Evolutionary conservation across 2,888 invertebrate genomes (phyloP).

Genomic region (Ichneumon xanthorius): DNA sequence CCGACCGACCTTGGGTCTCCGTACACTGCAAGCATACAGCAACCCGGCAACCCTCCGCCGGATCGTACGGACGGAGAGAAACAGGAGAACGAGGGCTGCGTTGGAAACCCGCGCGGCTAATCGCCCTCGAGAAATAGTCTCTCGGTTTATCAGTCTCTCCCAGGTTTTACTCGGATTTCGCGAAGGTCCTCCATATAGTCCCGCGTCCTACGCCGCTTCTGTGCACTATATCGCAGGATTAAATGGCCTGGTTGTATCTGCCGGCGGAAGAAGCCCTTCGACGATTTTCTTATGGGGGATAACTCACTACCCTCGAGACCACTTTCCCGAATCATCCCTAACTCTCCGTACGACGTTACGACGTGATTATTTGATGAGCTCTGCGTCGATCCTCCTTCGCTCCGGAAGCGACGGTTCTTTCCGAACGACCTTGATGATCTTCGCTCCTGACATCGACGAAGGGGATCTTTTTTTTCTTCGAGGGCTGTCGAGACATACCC

Average conservation of each 20-base stretch:
- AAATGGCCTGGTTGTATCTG: slow-evolving; percentile 48
- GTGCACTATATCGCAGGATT: slow-evolving; percentile 41
- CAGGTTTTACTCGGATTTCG: slow-evolving; percentile 62
- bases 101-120: slow-evolving; percentile 63
- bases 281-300: slow-evolving; percentile 42
- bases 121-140: slow-evolving; percentile 67
- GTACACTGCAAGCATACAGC: slow-evolving; percentile 9
- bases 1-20: slow-evolving; percentile 69
- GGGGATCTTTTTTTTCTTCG: not conserved
- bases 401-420: slow-evolving; percentile 5
- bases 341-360: slow-evolving; percentile 17
- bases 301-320: slow-evolving; percentile 36
- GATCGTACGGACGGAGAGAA: slow-evolving; percentile 39
- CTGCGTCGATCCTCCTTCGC: not conserved
- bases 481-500: not conserved
- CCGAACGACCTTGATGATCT: slow-evolving; percentile 7
- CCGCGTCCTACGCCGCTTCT: slow-evolving; percentile 8
- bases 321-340: slow-evolving; percentile 12
- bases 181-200: slow-evolving; percentile 26
- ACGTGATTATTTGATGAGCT: slow-evolving; percentile 44
- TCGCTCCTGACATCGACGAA: not conserved
- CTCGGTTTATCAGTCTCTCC: slow-evolving; percentile 67
- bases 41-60: slow-evolving; percentile 41
- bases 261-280: slow-evolving; percentile 37
- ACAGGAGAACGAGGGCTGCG: slow-evolving; percentile 59